phyloP scores from a whole-genome alignment of 1,140 invertebrate species.

The Phymastichus coffea region DNA sequence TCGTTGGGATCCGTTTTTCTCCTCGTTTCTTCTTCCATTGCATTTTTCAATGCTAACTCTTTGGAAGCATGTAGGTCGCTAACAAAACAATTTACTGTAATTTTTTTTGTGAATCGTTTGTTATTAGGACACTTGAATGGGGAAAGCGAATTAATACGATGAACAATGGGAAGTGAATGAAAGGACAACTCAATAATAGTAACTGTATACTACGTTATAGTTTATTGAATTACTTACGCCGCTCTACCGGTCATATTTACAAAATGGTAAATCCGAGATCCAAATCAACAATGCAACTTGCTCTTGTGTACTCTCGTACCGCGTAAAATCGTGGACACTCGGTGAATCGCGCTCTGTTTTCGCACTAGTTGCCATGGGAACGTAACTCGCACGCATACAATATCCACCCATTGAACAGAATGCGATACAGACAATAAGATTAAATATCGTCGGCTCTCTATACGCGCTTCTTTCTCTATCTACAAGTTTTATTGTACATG shows the following conservation, averaged over 20 bases:
- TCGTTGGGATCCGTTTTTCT: slow-evolving; percentile 42
- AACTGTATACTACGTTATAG: too few species aligned
- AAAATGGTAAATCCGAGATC: background rate
- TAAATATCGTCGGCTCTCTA: background rate
- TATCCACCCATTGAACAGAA: background rate
- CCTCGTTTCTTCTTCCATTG: slow-evolving; percentile 38
- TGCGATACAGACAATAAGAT: too few species aligned
- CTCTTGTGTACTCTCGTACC: too few species aligned
- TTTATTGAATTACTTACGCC: slow-evolving; percentile 20
- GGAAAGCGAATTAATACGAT: too few species aligned
- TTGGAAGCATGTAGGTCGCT: too few species aligned
- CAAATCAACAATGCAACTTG: slow-evolving; percentile 9
- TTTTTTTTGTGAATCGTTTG: too few species aligned
- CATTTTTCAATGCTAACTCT: slow-evolving; percentile 34
- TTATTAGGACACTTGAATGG: too few species aligned
- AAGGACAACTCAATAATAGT: too few species aligned
- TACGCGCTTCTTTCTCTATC: background rate
- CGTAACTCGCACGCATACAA: too few species aligned
- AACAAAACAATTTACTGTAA: background rate
- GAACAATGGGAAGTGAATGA: too few species aligned
- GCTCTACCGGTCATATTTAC: slow-evolving; percentile 7
- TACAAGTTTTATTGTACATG: background rate
- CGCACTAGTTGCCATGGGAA: slow-evolving; percentile 5
- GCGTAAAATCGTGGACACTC: background rate
- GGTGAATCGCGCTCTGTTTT: background rate